Base-by-base conservation (phyloP, 2,113 vertebrate species). In the Micronycteris hirsuta region DNA sequence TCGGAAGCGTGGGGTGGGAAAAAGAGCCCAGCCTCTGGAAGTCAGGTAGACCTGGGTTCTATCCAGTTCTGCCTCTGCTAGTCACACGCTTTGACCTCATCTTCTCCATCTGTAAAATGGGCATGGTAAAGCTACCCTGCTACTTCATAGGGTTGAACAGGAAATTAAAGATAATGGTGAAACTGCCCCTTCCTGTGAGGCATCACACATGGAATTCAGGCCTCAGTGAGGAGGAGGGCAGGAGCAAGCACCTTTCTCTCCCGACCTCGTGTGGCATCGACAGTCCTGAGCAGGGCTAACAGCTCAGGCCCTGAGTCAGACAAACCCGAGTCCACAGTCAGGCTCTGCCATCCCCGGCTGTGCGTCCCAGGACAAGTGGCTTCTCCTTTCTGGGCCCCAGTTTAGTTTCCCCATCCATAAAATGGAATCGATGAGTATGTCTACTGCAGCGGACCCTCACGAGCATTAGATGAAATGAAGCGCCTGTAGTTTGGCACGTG, bases 91-190 rank as follows among this genome's bases (percentile, higher is more conserved):
- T 77, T 90, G 68, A 76, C 36, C 36, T 94, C 45, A 61, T 49
- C 82, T 95, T 90, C 73, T 82, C 80, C 45, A n/a, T 96, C 82
- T 67, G n/a, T 73, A 58, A 91, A 96, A 94, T 76, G 74, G 63
- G 49, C 24, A 12, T 7, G 26, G 19, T 63, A 86, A 71, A 43
- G 24, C n/a, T 54, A 28, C 19, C 15, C 85, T 9, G 47, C 16
- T 78, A 89, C 56, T 49, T 83, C 31, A 24, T 1, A 13, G 8
- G 43, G 43, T n/a, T 24, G 28, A 78, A 56, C 16, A 31, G 77
- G 81, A 67, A 67, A 54, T 13, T 26, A 77, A 28, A 33, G 61
- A 77, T 7, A 22, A 33, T 22, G 38, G 16, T 3, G 76, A 76
- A 56, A 85, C 56, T 19, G 6, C 8, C 22, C 10, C 41, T 56